phyloP scores from a whole-genome alignment of 2,888 invertebrate species.

The Iphiclides podalirius region DNA sequence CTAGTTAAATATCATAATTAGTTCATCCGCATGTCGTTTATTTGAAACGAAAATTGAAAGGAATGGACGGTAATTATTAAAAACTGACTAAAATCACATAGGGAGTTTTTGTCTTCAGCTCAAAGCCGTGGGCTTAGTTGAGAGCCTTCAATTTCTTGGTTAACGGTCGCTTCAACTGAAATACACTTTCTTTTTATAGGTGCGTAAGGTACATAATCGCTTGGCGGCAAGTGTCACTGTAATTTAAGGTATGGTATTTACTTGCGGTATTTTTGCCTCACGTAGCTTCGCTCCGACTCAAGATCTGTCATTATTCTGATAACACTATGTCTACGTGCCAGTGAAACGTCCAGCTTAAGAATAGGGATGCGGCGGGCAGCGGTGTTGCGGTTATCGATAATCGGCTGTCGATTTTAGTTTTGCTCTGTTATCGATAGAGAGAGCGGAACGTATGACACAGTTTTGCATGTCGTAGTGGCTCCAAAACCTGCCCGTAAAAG shows the following conservation, averaged over 20 bases:
- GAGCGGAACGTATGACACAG: neutral
- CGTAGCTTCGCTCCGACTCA: slow-evolving; percentile 55
- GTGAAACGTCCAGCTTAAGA: slow-evolving; percentile 47
- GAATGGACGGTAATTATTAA: no score
- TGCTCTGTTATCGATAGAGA: neutral
- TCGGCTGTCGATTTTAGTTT: no score
- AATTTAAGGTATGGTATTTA: slow-evolving; percentile 26
- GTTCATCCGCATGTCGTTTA: no score
- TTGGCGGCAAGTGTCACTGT: slow-evolving; percentile 16
- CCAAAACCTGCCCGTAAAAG: no score
- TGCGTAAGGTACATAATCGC: slow-evolving; percentile 14
- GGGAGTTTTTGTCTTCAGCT: no score
- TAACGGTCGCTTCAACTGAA: no score
- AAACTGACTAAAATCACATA: no score
- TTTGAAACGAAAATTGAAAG: no score
- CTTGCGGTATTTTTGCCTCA: slow-evolving; percentile 68
- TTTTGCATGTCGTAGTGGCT: no score
- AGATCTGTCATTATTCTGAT: slow-evolving; percentile 79
- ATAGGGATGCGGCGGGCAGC: slow-evolving; percentile 50
- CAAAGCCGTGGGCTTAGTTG: no score
- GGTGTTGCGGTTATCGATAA: slow-evolving; percentile 33
- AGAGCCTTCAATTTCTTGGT: no score
- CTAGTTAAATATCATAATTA: no score
- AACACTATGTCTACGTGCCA: slow-evolving; percentile 69
- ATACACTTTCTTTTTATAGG: neutral